Percentiles rank a stretch among this genome's conserved stretches.
Evolutionary conservation across 2,113 vertebrate genomes (phyloP).

Genomic region (Datnioides undecimradiatus): DNA sequence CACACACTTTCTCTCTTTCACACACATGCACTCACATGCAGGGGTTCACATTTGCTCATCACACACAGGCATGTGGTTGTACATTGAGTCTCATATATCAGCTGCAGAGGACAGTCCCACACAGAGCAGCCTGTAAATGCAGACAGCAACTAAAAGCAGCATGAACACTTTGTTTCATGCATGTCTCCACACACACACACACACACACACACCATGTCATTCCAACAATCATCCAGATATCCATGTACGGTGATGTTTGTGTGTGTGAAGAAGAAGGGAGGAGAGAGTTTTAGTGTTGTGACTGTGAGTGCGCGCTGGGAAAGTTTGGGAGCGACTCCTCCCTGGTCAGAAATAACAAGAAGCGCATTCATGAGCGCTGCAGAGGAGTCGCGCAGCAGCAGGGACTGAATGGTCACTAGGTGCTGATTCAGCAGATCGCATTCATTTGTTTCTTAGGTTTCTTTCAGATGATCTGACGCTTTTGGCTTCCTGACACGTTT

Average conservation of each 20-base stretch:
- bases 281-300: constrained; percentile 9
- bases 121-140: constrained; percentile 16
- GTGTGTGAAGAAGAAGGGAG: constrained; percentile 34
- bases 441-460: constrained; percentile 6
- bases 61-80: constrained; percentile 32
- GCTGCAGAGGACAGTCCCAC: constrained; percentile 43
- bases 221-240: constrained; percentile 19
- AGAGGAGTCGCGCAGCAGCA: constrained; percentile 44
- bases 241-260: constrained; percentile 41
- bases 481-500: not conserved
- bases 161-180: not conserved
- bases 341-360: constrained; percentile 61
- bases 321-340: constrained; percentile 51
- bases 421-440: constrained; percentile 50
- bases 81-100: constrained; percentile 57
- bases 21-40: constrained; percentile 49
- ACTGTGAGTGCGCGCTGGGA: constrained; percentile 22
- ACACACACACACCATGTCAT: constrained; percentile 4
- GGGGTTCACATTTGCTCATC: constrained; percentile 62
- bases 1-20: constrained; percentile 6
- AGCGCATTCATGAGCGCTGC: constrained; percentile 59
- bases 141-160: constrained; percentile 6
- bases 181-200: constrained; percentile 7
- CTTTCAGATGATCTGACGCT: not conserved
- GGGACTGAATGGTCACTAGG: constrained; percentile 25